Conservation (phyloP, 2,888 invertebrate genomes). For the Gryllus longicercus region DNA sequence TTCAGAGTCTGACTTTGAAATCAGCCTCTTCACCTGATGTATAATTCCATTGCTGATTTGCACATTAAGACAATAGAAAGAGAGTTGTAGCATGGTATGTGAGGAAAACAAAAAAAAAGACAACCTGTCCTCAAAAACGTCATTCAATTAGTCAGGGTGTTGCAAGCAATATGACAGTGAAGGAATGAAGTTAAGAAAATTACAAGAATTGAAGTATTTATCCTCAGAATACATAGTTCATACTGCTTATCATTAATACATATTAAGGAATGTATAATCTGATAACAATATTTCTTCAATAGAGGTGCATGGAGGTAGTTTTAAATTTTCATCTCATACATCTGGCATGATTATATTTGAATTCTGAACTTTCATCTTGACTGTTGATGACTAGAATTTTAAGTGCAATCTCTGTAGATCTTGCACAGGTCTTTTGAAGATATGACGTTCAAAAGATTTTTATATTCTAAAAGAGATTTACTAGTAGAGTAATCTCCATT, state of each 20-base stretch:
- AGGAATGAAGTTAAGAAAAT: background rate
- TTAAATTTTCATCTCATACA: background rate
- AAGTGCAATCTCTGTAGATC: background rate
- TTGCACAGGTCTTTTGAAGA: background rate
- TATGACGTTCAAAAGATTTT: background rate
- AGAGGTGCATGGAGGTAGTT: slow-evolving; percentile 1
- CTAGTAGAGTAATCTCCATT: background rate
- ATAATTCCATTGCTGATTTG: background rate
- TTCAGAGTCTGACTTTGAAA: background rate
- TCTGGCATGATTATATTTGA: background rate
- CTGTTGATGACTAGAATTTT: background rate
- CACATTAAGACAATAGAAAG: background rate
- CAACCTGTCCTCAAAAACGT: background rate
- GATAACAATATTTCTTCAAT: background rate
- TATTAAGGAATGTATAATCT: background rate
- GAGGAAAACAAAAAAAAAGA: background rate
- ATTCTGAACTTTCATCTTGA: background rate
- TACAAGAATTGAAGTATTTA: no score
- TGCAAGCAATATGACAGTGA: no score
- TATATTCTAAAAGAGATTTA: slow-evolving; percentile 2
- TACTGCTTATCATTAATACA: no score
- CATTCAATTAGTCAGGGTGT: no score
- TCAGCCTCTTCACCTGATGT: background rate
- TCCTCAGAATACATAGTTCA: no score
- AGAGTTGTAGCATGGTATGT: background rate